Percentiles rank a stretch among this genome's conserved stretches.
These are phyloP conservation scores for Spea bombifrons DNA, from an alignment of 2,113 vertebrate genomes.

Conservation along the genomic window DNA sequence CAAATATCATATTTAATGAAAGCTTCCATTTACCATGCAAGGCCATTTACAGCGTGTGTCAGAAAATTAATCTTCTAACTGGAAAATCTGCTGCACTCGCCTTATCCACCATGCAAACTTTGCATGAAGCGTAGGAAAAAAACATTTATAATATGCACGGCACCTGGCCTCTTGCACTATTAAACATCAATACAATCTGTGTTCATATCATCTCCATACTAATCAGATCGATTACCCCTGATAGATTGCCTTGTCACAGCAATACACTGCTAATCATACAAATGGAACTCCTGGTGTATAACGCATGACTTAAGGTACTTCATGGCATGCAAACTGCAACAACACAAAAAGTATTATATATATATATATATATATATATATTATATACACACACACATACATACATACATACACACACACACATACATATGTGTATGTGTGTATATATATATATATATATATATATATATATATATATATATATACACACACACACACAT, in stretches of 20 bases:
- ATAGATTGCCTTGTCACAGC: slow-evolving; percentile 70
- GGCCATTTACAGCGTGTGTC: slow-evolving; percentile 55
- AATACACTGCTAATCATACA: slow-evolving; percentile 70
- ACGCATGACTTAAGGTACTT: slow-evolving; percentile 52
- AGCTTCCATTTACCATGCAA: slow-evolving; percentile 46
- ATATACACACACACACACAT: too few species aligned
- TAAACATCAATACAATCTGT: slow-evolving; percentile 71
- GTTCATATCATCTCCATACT: slow-evolving; percentile 77
- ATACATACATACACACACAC: too few species aligned
- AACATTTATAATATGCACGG: slow-evolving; percentile 62
- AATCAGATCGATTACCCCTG: slow-evolving; percentile 78
- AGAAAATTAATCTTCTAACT: slow-evolving; percentile 60
- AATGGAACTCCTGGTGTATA: slow-evolving; percentile 60
- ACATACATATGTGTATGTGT: too few species aligned
- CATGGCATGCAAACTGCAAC: slow-evolving; percentile 9
- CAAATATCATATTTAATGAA: slow-evolving; percentile 32
- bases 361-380: background rate
- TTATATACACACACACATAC: background rate
- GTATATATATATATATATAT: too few species aligned
- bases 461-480: too few species aligned
- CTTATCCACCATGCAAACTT: slow-evolving; percentile 58
- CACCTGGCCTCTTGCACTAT: slow-evolving; percentile 59
- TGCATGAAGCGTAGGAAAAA: slow-evolving; percentile 51
- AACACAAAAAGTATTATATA: background rate
- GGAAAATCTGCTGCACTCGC: slow-evolving; percentile 59